A percentile compares a stretch with the other conserved stretches of the same genome.
phyloP scores from a whole-genome alignment of 1,140 invertebrate genomes.

The Drosophila nigromelanica region DNA sequence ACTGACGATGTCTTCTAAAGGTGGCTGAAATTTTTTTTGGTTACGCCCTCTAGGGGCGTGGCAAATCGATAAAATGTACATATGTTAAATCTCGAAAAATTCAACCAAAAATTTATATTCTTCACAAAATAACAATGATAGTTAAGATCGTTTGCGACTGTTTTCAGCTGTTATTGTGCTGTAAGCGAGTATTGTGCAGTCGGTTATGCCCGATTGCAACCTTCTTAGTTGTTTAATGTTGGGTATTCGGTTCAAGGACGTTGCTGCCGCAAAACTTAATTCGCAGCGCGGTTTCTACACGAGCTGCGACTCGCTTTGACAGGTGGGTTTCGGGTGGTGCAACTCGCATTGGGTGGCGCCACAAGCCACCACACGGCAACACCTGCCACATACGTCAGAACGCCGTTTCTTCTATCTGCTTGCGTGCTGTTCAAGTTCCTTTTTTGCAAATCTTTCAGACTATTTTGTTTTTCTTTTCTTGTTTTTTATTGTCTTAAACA shows the following conservation, averaged over 20 bases:
- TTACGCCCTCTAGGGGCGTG: too few relatives aligned
- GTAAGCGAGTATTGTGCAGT: too few relatives aligned
- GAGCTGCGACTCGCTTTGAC: constrained; percentile 48
- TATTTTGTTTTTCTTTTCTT: constrained; percentile 44
- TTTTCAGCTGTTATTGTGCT: too few relatives aligned
- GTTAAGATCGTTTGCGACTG: too few relatives aligned
- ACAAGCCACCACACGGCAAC: constrained; percentile 52
- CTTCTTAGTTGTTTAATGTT: background rate
- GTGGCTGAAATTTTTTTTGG: too few relatives aligned
- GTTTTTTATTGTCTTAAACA: constrained; percentile 56
- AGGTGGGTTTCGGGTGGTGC: constrained; percentile 13
- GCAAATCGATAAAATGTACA: too few relatives aligned
- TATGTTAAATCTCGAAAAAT: too few relatives aligned
- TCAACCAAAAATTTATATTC: too few relatives aligned
- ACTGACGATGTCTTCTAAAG: background rate
- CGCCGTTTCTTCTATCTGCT: constrained; percentile 41
- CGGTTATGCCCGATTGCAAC: too few relatives aligned
- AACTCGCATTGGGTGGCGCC: constrained; percentile 12
- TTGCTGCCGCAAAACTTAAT: constrained; percentile 70
- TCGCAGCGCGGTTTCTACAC: constrained; percentile 55
- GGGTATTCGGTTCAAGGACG: constrained; percentile 74
- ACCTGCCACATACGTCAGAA: constrained; percentile 49
- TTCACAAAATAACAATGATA: too few relatives aligned
- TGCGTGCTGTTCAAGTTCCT: constrained; percentile 62
- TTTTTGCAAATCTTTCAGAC: constrained; percentile 21